Base-by-base conservation (phyloP, 2,113 vertebrate genomes). In the Periophthalmodon schlosseri region DNA sequence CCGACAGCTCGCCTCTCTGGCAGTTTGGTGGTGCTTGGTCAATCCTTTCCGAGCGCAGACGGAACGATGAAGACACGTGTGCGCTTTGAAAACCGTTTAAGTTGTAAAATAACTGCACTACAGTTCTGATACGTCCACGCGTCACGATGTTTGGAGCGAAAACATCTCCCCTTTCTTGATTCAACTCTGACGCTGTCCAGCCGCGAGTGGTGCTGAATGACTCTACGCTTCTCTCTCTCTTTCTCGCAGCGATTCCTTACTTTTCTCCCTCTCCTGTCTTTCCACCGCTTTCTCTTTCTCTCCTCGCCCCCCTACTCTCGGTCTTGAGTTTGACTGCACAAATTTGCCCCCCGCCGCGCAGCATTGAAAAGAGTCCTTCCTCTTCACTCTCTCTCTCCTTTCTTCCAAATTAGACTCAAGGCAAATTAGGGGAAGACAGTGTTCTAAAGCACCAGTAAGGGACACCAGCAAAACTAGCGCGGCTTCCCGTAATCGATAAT, bases 181-280 rank as follows among this genome's bases (percentile, higher is more conserved):
- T 33, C 68, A 83, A 76, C 84, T 84, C 72, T 66, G 83, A 24
- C 75, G 83, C 88, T 92, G 89, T 91, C 91, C 90, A 87, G 79
- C 5, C 75, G 80, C 78, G 75, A 78, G 84, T 74, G 90, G 87
- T 88, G 87, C 91, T 91, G 89, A 91, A 68, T 16, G 66, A 75
- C 73, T 83, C 82, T 68, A 39, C 70, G 68, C 74, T 74, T 73
- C 76, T 72, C 86, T 83, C 82, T 79, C 36, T 24, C 47, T 46
- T 20, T 75, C 50, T 60, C 86, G 83, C 79, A 76, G 64, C 78
- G 76, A 80, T 83, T 76, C 82, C 69, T 77, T 57, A 77, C 82
- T 86, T 83, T 84, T 82, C 36, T 23, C 50, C 39, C 34, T 73
- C 73, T 50, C 57, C 36, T 44, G 11, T 68, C 24, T 64, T 57